Conservation (phyloP, 2,113 vertebrate species). For the Sorex fumeus region DNA sequence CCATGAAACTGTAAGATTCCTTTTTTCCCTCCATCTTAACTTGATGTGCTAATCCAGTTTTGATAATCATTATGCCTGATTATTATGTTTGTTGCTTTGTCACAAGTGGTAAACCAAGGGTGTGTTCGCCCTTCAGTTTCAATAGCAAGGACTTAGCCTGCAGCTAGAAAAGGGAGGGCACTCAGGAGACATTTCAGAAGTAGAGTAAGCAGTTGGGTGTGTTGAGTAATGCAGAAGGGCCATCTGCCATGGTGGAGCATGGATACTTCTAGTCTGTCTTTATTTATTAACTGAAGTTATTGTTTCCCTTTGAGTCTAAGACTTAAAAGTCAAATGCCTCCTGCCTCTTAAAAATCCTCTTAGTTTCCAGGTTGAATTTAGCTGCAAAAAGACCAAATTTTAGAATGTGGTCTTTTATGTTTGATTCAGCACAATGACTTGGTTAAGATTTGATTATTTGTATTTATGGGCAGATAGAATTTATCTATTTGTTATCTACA, state of each 20-base stretch:
- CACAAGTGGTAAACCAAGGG: not conserved
- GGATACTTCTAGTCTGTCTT: not conserved
- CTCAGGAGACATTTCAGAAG: not conserved
- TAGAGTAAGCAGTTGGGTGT: not conserved
- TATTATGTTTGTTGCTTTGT: not conserved
- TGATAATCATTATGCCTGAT: not conserved
- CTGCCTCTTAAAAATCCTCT: not conserved
- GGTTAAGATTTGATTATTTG: conserved; percentile 25
- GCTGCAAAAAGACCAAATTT: no score
- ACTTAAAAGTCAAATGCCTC: not conserved
- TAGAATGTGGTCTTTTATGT: no score
- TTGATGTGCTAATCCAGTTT: not conserved
- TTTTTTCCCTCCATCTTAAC: not conserved
- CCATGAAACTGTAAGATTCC: not conserved
- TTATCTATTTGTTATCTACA: not conserved
- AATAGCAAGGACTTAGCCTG: not conserved
- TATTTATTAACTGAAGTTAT: not conserved
- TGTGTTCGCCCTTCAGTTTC: not conserved
- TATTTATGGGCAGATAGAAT: not conserved
- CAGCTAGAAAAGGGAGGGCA: accelerated
- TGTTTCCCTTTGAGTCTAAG: conserved; percentile 15
- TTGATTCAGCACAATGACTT: no score
- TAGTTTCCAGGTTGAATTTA: not conserved
- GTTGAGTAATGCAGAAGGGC: not conserved
- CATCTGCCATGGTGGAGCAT: no score